These are phyloP conservation scores for Perca schrenkii DNA, from an alignment of 2,113 vertebrate genomes.

Conservation along the genomic window DNA sequence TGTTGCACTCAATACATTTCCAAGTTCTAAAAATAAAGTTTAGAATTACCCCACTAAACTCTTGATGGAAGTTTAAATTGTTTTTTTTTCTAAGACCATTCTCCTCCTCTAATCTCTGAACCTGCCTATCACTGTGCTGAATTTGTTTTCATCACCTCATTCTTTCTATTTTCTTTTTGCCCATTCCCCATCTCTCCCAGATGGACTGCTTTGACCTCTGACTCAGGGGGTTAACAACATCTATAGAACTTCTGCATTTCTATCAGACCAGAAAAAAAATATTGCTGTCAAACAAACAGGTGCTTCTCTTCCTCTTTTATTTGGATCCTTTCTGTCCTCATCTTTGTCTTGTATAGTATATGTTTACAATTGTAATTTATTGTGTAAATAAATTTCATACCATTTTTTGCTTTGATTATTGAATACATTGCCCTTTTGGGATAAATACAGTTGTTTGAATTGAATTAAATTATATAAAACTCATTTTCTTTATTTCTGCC, in stretches of 20 bases:
- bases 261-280: constrained; percentile 19
- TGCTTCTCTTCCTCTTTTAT: background rate
- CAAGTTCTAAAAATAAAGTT: background rate
- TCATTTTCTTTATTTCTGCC: background rate
- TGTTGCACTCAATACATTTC: background rate
- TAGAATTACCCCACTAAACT: constrained; percentile 1
- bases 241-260: constrained; percentile 42
- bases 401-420: background rate
- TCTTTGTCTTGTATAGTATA: background rate
- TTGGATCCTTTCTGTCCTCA: background rate
- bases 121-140: constrained; percentile 32
- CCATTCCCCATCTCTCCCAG: constrained; percentile 37
- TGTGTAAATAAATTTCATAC: background rate
- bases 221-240: constrained; percentile 66
- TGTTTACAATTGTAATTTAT: background rate
- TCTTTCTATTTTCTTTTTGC: constrained; percentile 31
- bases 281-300: background rate
- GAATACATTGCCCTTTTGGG: background rate
- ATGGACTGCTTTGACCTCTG: constrained; percentile 53
- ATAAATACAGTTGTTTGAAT: too few relatives aligned
- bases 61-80: constrained; percentile 59
- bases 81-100: constrained; percentile 38
- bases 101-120: constrained; percentile 30
- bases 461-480: background rate
- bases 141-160: constrained; percentile 32